Evolutionary conservation across 2,113 vertebrate genomes (phyloP).

Genomic region (Albula goreensis): DNA sequence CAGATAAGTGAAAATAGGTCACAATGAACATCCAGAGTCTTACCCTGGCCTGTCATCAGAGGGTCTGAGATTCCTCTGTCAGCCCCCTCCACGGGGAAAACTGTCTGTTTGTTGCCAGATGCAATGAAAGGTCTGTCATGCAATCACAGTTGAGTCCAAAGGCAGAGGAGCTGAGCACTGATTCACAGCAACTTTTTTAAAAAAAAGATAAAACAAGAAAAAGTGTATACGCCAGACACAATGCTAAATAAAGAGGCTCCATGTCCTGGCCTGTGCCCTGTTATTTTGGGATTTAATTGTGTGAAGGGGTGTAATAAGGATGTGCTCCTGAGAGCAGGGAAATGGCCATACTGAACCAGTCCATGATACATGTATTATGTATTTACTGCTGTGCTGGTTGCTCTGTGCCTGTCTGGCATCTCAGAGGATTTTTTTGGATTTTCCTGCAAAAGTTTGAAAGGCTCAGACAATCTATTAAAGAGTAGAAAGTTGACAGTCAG

Average conservation of each 20-base stretch:
- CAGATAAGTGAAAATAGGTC: not conserved
- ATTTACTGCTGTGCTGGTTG: not conserved
- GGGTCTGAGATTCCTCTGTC: constrained; percentile 3
- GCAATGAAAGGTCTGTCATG: constrained; percentile 26
- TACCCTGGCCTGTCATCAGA: not conserved
- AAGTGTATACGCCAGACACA: not conserved
- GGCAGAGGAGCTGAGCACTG: not conserved
- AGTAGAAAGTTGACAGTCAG: not conserved
- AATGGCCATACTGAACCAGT: not conserved
- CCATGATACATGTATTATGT: not conserved
- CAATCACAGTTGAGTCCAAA: constrained; percentile 1
- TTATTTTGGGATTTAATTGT: not conserved
- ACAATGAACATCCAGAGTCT: not conserved
- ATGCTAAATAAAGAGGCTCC: not conserved
- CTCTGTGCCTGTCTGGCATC: not conserved
- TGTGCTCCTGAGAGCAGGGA: not conserved
- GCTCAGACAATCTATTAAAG: not conserved
- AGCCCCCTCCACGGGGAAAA: not conserved
- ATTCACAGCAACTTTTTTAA: not conserved
- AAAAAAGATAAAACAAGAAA: not conserved
- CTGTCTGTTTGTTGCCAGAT: constrained; percentile 18
- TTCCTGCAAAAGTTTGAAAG: not conserved
- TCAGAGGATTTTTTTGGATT: not conserved
- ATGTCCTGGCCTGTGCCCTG: not conserved
- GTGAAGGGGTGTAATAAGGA: not conserved